Evolutionary conservation across 2,888 invertebrate species (phyloP).

Genomic region (Drosophila hawaiiensis): DNA sequence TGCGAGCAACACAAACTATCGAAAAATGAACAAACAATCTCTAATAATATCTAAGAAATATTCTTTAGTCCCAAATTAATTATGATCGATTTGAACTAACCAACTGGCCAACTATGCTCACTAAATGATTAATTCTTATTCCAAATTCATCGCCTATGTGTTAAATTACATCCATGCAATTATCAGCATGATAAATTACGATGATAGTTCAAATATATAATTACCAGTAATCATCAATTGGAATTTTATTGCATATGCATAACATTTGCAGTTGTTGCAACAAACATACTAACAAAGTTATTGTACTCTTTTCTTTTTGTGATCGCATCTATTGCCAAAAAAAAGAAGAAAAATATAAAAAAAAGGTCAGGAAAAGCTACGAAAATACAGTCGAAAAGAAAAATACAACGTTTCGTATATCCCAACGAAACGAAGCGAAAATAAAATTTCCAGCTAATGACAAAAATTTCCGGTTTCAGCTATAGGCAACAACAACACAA

Average conservation of each 20-base stretch:
- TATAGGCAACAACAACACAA: slow-evolving; percentile 33
- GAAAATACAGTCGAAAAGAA: slow-evolving; percentile 52
- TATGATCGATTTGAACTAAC: neutral
- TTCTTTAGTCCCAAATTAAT: neutral
- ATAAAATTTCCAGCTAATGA: slow-evolving; percentile 80
- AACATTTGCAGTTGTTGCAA: neutral
- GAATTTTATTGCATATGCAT: slow-evolving; percentile 24
- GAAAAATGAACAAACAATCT: neutral
- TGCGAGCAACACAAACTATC: neutral
- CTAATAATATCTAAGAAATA: neutral
- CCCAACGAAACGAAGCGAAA: slow-evolving; percentile 68
- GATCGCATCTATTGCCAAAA: slow-evolving; percentile 26
- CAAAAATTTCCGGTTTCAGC: slow-evolving; percentile 75
- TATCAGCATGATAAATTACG: slow-evolving; percentile 13
- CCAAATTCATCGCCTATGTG: neutral
- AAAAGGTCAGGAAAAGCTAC: slow-evolving; percentile 68
- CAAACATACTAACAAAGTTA: slow-evolving; percentile 37
- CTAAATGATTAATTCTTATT: neutral
- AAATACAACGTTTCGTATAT: slow-evolving; percentile 25
- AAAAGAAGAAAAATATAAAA: slow-evolving; percentile 5
- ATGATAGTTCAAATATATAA: slow-evolving; percentile 29
- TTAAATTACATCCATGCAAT: neutral
- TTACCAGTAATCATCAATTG: slow-evolving; percentile 34
- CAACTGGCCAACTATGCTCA: neutral
- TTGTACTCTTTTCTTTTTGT: slow-evolving; percentile 16